Conservation (phyloP, 2,797 vertebrate genomes). For the Sebastiscus albofasciatus region DNA sequence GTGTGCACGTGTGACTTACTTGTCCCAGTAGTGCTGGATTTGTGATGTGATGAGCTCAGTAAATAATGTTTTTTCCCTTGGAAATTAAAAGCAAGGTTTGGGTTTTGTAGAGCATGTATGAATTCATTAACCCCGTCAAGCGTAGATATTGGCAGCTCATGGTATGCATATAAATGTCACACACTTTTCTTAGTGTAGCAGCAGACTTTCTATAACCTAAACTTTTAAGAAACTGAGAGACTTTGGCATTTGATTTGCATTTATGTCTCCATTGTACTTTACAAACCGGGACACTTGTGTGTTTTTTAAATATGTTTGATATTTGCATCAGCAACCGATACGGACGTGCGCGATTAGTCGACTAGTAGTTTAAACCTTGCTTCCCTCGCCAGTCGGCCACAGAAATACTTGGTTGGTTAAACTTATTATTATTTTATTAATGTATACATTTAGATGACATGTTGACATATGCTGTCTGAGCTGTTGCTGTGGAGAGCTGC, state of each 20-base stretch:
- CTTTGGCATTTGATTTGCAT: neutral
- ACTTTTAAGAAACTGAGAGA: neutral
- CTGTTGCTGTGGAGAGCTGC: neutral
- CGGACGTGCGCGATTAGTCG: no score
- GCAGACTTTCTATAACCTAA: neutral
- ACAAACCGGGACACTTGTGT: neutral
- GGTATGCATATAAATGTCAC: neutral
- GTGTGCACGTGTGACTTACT: constrained; percentile 51
- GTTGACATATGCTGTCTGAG: neutral
- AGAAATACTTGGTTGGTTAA: neutral
- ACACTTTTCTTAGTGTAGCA: neutral
- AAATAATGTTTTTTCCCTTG: constrained; percentile 24
- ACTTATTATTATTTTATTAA: neutral
- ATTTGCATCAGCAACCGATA: neutral
- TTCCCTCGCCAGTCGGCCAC: no score
- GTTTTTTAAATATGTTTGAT: neutral
- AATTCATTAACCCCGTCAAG: constrained; percentile 3
- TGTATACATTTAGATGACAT: neutral
- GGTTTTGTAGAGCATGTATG: neutral
- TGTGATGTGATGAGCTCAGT: constrained; percentile 44
- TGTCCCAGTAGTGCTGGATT: constrained; percentile 36
- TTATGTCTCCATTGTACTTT: neutral
- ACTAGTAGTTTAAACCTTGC: no score
- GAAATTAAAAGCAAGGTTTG: constrained; percentile 25
- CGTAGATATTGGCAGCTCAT: neutral